Percentiles rank a stretch among this genome's conserved stretches.
These are phyloP conservation scores for Calvadosia cruxmelitensis DNA, from an alignment of 30 jellyfish, hydroid and myxozoan genomes.

Conservation along the genomic window DNA sequence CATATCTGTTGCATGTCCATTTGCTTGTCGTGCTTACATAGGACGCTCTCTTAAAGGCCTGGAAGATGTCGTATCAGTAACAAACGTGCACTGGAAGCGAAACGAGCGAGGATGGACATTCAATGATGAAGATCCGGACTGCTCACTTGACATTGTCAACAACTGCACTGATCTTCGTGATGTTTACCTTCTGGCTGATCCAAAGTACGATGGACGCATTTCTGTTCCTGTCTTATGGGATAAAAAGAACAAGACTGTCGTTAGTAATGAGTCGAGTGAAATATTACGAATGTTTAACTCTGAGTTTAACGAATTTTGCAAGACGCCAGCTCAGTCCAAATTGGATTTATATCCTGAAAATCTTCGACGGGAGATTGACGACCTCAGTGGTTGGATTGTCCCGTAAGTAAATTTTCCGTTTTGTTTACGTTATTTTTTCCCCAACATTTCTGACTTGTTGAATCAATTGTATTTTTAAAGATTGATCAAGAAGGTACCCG, in stretches of 20 bases:
- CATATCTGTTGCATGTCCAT: slow-evolving; percentile 60
- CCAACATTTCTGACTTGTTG: neutral
- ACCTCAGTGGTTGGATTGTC: slow-evolving; percentile 49
- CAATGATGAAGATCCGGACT: slow-evolving; percentile 30
- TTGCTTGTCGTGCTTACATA: slow-evolving; percentile 46
- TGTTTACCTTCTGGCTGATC: slow-evolving; percentile 55
- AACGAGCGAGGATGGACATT: slow-evolving; percentile 66
- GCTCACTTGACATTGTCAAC: slow-evolving; percentile 38
- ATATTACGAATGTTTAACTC: slow-evolving; percentile 66
- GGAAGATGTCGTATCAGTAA: slow-evolving; percentile 62
- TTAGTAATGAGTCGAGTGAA: slow-evolving; percentile 64
- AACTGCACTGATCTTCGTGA: slow-evolving; percentile 37
- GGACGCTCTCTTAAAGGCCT: slow-evolving; percentile 23
- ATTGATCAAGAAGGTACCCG: too few species aligned
- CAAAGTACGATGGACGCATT: slow-evolving; percentile 61
- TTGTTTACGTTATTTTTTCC: too few species aligned
- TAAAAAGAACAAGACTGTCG: slow-evolving; percentile 56
- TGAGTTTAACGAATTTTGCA: slow-evolving; percentile 51
- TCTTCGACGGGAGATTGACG: slow-evolving; percentile 53
- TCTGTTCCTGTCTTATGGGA: slow-evolving; percentile 86
- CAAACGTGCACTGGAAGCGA: slow-evolving; percentile 33
- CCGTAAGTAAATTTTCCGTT: slow-evolving; percentile 22
- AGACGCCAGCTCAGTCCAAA: slow-evolving; percentile 33
- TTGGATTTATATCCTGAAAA: slow-evolving; percentile 61
- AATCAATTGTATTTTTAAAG: too few species aligned